Evolutionary conservation across 2,113 vertebrate genomes (phyloP).

Genomic region (Theristicus caerulescens): DNA sequence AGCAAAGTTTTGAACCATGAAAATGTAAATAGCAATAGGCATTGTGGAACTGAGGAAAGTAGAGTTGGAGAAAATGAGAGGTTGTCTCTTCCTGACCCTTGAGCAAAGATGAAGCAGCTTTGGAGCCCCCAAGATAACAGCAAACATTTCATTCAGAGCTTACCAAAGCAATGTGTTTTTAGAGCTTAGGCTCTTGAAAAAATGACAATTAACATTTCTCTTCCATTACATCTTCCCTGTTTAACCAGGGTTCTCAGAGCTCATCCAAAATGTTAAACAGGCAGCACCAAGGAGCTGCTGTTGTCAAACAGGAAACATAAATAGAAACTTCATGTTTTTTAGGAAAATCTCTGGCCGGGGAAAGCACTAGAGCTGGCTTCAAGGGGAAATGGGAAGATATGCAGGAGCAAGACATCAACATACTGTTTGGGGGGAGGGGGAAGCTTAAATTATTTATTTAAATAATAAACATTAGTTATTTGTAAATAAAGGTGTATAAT

Average conservation of each 20-base stretch:
- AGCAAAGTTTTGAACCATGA: not conserved
- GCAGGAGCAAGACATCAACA: not conserved
- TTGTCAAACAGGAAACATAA: not conserved
- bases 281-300: not conserved
- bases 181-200: not conserved
- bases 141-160: not conserved
- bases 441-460: not conserved
- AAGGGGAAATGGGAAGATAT: not conserved
- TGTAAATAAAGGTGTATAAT: not conserved
- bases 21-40: not conserved
- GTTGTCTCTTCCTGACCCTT: not conserved
- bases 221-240: not conserved
- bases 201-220: conserved; percentile 1
- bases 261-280: not conserved
- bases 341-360: not conserved
- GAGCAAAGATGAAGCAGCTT: not conserved
- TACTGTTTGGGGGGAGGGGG: not conserved
- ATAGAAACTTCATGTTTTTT: not conserved
- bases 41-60: not conserved
- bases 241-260: not conserved
- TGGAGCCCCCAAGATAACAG: not conserved
- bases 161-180: not conserved
- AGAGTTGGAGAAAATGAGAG: not conserved
- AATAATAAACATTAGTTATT: not conserved
- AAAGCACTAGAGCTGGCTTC: not conserved